A percentile compares a stretch with the other conserved stretches of the same genome.
phyloP scores from a whole-genome alignment of 1,140 invertebrate species.

The Eumaeus atala region DNA sequence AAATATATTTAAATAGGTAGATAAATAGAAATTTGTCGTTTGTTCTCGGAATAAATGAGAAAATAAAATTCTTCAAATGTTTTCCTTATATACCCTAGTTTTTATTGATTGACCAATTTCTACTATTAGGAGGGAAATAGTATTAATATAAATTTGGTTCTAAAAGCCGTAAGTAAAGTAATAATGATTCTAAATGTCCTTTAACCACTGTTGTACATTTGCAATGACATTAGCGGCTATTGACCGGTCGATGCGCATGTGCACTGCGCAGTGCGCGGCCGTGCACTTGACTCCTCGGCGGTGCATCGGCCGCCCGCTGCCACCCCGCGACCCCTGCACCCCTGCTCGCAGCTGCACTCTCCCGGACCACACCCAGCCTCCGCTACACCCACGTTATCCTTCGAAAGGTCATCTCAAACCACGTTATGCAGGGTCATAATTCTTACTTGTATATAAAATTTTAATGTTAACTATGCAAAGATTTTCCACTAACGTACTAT shows the following conservation, averaged over 20 bases:
- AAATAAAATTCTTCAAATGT: no score
- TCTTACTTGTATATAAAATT: background rate
- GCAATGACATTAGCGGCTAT: conserved; percentile 39
- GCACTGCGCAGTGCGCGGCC: conserved; percentile 51
- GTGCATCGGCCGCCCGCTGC: conserved; percentile 52
- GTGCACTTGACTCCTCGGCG: conserved; percentile 57
- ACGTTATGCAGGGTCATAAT: conserved; percentile 20
- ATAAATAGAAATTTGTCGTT: no score
- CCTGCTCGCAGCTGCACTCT: conserved; percentile 7
- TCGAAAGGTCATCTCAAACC: conserved; percentile 33
- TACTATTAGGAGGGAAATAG: no score
- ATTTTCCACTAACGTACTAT: no score
- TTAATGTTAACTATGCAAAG: conserved; percentile 10
- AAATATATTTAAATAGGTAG: no score
- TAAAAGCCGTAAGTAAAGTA: background rate
- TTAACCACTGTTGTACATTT: conserved; percentile 12
- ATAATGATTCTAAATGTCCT: background rate
- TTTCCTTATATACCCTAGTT: no score
- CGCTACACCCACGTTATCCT: conserved; percentile 32
- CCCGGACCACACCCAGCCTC: conserved; percentile 26
- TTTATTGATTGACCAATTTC: no score
- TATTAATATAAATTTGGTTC: no score
- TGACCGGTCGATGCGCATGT: conserved; percentile 54
- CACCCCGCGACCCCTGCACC: conserved; percentile 17
- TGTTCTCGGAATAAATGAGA: no score